Evolutionary conservation across 2,888 invertebrate genomes (phyloP).

Genomic region (Chloroclystis v-ata): DNA sequence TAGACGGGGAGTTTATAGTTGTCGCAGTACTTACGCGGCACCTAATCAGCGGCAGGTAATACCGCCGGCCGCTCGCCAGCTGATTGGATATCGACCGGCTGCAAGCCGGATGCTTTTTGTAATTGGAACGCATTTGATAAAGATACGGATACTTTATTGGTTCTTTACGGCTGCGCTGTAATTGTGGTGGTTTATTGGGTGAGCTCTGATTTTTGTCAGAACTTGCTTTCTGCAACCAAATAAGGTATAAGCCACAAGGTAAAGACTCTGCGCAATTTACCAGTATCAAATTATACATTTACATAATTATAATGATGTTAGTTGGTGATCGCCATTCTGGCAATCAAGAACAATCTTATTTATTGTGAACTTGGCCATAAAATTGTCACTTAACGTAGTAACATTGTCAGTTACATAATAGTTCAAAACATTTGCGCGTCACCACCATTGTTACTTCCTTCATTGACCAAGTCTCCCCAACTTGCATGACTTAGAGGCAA

Average conservation of each 20-base stretch:
- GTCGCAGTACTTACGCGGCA: conserved; percentile 33
- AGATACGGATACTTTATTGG: conserved; percentile 5
- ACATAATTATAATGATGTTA: no score
- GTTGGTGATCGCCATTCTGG: no score
- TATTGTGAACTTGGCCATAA: no score
- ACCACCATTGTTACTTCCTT: neutral
- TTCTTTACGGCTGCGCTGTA: neutral
- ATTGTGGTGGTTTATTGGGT: no score
- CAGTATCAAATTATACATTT: no score
- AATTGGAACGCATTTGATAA: conserved; percentile 32
- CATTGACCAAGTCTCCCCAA: conserved; percentile 1
- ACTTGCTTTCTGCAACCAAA: no score
- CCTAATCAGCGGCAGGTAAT: conserved; percentile 68
- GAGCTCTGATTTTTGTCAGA: no score
- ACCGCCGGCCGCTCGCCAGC: conserved; percentile 39
- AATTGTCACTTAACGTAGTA: no score
- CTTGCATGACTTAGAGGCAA: conserved; percentile 7
- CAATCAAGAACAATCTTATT: no score
- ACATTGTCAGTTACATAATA: neutral
- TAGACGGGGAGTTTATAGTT: conserved; percentile 16
- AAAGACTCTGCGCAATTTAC: no score
- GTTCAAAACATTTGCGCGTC: neutral
- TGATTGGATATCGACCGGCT: conserved; percentile 72
- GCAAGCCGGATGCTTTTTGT: conserved; percentile 46
- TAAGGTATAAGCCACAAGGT: no score